These are phyloP conservation scores for Rhopilema esculentum DNA, from an alignment of 30 jellyfish, hydroid and myxozoan genomes.

Conservation along the genomic window DNA sequence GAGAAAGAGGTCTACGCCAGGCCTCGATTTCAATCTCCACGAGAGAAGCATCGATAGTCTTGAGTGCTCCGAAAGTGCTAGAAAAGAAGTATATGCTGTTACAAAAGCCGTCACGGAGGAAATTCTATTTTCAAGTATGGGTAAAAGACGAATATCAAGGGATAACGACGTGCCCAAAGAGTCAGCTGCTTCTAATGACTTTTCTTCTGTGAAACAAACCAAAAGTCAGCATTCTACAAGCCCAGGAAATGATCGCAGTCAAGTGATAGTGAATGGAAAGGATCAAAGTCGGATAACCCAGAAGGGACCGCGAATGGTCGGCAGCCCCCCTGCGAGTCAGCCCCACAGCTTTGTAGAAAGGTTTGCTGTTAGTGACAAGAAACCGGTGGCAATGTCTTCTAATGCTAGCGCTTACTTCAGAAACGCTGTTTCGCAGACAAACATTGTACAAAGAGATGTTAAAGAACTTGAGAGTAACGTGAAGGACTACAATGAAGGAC, in stretches of 20 bases:
- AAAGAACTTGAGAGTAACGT: background rate
- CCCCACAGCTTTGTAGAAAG: conserved; percentile 13
- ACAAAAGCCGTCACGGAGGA: conserved; percentile 6
- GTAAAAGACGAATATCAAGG: background rate
- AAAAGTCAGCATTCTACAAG: no score
- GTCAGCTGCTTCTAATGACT: no score
- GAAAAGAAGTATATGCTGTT: background rate
- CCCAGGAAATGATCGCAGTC: no score
- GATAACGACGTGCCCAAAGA: no score
- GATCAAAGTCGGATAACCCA: background rate
- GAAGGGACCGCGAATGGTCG: background rate
- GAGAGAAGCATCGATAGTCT: background rate
- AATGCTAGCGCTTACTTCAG: background rate
- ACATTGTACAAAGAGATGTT: background rate
- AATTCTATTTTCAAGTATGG: background rate
- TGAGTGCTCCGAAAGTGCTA: background rate
- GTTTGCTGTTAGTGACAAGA: background rate
- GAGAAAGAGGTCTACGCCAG: background rate
- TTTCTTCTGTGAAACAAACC: no score
- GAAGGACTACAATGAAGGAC: background rate
- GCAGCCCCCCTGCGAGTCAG: background rate
- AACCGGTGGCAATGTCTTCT: background rate
- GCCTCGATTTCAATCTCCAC: background rate
- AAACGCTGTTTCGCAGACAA: background rate
- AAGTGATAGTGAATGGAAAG: background rate